Conservation (phyloP, 1,140 invertebrate species). For the Platorchestia sp. region DNA sequence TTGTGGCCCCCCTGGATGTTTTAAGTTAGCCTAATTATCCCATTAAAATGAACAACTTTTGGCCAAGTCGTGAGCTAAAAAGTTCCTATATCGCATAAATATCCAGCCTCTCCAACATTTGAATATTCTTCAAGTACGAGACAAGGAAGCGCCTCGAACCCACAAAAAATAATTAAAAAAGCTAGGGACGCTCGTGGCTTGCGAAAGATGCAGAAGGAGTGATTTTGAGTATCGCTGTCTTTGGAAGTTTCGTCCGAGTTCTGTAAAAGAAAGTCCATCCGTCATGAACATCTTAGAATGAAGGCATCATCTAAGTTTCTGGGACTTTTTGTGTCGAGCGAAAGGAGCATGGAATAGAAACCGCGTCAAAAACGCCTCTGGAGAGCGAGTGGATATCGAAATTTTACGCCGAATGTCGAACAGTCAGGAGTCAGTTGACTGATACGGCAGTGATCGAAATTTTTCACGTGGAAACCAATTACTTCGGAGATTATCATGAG, state of each 20-base stretch:
- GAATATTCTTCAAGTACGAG: constrained; percentile 46
- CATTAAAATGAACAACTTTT: constrained; percentile 33
- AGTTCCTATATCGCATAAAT: constrained; percentile 5
- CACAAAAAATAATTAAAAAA: neutral
- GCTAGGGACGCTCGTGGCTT: neutral
- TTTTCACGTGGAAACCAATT: neutral
- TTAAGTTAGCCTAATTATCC: constrained; percentile 41
- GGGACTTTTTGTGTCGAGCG: neutral
- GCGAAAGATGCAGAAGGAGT: neutral
- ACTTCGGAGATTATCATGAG: neutral
- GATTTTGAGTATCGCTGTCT: constrained; percentile 36
- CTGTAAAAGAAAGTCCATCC: constrained; percentile 33
- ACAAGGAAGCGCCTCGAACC: neutral
- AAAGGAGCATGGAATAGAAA: constrained; percentile 12
- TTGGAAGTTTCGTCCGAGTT: constrained; percentile 43
- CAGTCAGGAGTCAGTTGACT: neutral
- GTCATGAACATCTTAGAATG: constrained; percentile 27
- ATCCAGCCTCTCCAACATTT: constrained; percentile 16
- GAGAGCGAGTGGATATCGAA: neutral
- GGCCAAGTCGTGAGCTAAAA: neutral
- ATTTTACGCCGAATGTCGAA: neutral
- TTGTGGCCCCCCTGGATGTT: neutral
- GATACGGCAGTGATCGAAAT: neutral
- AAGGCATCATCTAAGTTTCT: neutral
- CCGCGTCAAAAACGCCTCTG: neutral